A percentile compares a stretch with the other conserved stretches of the same genome.
Conservation (phyloP, 2,797 vertebrate species). For the Manis javanica region DNA sequence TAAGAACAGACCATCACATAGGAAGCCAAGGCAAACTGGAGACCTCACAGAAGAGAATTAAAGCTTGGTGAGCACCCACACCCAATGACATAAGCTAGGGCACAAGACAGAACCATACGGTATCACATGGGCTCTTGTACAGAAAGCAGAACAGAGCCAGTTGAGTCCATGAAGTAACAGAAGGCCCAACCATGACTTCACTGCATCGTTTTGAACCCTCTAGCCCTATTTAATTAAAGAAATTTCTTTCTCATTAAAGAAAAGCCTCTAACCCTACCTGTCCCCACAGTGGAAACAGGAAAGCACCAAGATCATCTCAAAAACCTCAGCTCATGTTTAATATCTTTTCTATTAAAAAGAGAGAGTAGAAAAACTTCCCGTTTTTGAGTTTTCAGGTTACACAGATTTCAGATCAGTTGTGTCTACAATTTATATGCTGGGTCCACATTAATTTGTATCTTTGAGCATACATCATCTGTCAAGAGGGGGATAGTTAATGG, state of each 20-base stretch:
- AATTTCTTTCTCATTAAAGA: no score
- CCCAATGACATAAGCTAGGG: background rate
- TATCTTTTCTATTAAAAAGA: background rate
- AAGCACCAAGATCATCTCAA: background rate
- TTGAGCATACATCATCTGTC: background rate
- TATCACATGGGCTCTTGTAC: background rate
- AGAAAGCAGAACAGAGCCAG: background rate
- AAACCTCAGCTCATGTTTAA: background rate
- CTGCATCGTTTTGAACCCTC: background rate
- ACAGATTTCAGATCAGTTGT: background rate
- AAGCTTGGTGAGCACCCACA: background rate
- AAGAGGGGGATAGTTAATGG: background rate
- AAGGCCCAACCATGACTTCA: background rate
- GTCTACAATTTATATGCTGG: background rate
- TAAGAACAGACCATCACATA: background rate
- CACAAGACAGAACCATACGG: background rate
- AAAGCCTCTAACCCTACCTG: no score
- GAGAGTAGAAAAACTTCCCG: background rate
- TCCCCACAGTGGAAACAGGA: background rate
- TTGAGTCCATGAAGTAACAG: background rate
- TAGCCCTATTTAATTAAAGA: background rate
- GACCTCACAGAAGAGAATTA: background rate
- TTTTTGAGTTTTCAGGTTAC: conserved; percentile 2
- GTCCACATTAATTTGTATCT: background rate
- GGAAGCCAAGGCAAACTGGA: background rate